Evolutionary conservation across 2,113 vertebrate genomes (phyloP).

Genomic region (Ginglymostoma cirratum): DNA sequence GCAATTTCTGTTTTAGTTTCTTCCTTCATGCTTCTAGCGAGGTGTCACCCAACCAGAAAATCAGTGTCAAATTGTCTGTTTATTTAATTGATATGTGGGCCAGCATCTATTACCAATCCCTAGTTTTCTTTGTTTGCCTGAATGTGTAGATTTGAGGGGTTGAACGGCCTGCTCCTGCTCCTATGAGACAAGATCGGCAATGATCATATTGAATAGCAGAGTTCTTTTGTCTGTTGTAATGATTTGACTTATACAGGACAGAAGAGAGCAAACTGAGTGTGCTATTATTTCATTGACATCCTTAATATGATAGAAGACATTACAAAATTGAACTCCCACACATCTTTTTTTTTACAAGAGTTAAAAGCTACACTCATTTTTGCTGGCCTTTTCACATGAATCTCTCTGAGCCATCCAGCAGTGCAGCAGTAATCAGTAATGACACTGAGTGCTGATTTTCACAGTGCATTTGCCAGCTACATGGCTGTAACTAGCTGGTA

Average conservation of each 20-base stretch:
- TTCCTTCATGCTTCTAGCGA: too few species aligned
- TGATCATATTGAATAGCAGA: background rate
- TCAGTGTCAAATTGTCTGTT: too few species aligned
- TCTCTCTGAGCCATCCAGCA: slow-evolving; percentile 4
- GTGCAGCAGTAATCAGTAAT: slow-evolving; percentile 31
- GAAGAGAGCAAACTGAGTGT: background rate
- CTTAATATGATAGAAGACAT: too few species aligned
- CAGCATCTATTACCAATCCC: too few species aligned
- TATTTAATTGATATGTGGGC: too few species aligned
- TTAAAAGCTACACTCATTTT: background rate
- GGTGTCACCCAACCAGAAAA: background rate
- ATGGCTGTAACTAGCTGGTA: slow-evolving; percentile 46
- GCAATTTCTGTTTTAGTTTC: too few species aligned
- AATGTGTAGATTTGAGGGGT: background rate
- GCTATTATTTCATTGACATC: background rate
- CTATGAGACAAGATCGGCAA: background rate
- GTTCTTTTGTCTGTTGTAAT: background rate
- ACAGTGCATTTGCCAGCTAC: slow-evolving; percentile 45
- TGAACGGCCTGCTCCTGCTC: background rate
- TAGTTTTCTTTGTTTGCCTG: background rate
- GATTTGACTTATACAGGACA: background rate
- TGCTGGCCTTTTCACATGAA: background rate
- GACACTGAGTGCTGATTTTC: slow-evolving; percentile 35
- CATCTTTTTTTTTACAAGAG: background rate
- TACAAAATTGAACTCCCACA: background rate